phyloP scores from a whole-genome alignment of 2,888 invertebrate genomes.

The Iselma pallidipennis region DNA sequence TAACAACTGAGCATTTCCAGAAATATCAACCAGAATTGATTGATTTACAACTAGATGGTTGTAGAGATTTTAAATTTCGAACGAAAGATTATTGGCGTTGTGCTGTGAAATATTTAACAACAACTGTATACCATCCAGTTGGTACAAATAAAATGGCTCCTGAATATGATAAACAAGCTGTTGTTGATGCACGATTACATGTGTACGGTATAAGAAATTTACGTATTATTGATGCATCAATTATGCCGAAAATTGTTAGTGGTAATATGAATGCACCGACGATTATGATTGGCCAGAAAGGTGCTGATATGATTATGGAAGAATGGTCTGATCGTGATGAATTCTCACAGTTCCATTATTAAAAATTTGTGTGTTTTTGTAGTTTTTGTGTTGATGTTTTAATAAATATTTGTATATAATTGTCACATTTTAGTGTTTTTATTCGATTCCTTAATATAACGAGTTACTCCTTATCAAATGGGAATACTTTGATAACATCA shows the following conservation, averaged over 20 bases:
- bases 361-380: too few relatives aligned
- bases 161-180: conserved; percentile 71
- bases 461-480: too few relatives aligned
- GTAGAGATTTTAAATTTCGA: conserved; percentile 70
- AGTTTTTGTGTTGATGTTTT: too few relatives aligned
- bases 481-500: too few relatives aligned
- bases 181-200: conserved; percentile 76
- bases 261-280: conserved; percentile 90
- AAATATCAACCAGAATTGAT: conserved; percentile 49
- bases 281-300: conserved; percentile 91
- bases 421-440: too few relatives aligned
- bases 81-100: conserved; percentile 90
- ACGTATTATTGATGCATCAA: conserved; percentile 81
- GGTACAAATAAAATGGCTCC: conserved; percentile 90
- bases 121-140: conserved; percentile 82
- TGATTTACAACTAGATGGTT: conserved; percentile 58
- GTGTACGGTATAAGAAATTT: conserved; percentile 79
- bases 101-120: conserved; percentile 77
- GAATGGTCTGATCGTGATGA: too few relatives aligned
- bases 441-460: too few relatives aligned
- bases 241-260: conserved; percentile 87
- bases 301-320: conserved; percentile 85
- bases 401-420: too few relatives aligned
- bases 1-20: conserved; percentile 53
- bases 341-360: too few relatives aligned